Base-by-base conservation (phyloP, 2,113 vertebrate genomes). In the Odontesthes bonariensis region DNA sequence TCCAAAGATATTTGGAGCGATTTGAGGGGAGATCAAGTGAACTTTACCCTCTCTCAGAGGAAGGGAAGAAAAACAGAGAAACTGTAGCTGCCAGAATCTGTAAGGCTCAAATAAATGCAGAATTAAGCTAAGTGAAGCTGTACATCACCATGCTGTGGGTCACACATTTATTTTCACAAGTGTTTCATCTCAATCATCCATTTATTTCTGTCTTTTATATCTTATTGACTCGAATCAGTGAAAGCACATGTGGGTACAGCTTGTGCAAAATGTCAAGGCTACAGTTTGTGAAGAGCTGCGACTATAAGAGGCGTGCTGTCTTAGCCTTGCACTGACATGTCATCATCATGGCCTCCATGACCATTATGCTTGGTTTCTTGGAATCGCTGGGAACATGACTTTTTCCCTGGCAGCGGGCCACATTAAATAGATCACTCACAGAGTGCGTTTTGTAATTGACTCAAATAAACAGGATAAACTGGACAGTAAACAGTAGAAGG, bases 1-100 rank as follows among this genome's bases (percentile, higher is more conserved):
- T 87, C 89, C 92, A 92, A 86, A 90, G 81, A 87, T 87, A 84
- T 89, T 89, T 82, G 77, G 83, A 88, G 77, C 31, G 79, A 85
- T 91, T 75, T 62, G 76, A 88, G 60, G 59, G 51, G 74, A 84
- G 83, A 83, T 78, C 46, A 68, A 62, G 32, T 87, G 83, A 89
- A 89, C 91, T 86, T 89, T 85, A 77, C 51, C 83, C 81, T 84
- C 63, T 86, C 72, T 83, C 83, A 77, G 77, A 81, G 75, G 85
- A 90, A 69, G 46, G 74, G 77, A 73, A 73, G 69, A 56, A 5
- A 54, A 78, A 81, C 72, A 66, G 75, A 81, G 51, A 77, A 38
- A 1, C 61, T 33, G 58, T 27, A 38, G 77, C 73, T 78, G 84
- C 81, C 79, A 87, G 73, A 87, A 75, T 82, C 58, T 74, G 53